Evolutionary conservation across 2,113 vertebrate species (phyloP).

Genomic region (Tonatia bakeri): DNA sequence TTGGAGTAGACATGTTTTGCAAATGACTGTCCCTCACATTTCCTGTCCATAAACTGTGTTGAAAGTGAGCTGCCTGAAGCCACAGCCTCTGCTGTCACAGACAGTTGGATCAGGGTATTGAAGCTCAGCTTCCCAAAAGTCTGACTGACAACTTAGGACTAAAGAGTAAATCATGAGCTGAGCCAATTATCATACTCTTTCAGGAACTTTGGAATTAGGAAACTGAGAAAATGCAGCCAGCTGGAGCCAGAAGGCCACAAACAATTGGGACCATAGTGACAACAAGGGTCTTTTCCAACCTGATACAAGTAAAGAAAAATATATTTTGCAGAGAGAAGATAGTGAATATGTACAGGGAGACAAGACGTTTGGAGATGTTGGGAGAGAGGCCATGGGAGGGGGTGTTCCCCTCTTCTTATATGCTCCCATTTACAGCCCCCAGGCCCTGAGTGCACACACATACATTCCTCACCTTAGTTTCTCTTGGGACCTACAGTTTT

Average conservation of each 20-base stretch:
- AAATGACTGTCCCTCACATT: slow-evolving; percentile 8
- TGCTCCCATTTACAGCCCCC: background rate
- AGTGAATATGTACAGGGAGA: background rate
- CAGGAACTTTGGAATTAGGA: background rate
- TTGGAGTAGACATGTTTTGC: slow-evolving; percentile 32
- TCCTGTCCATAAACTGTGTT: background rate
- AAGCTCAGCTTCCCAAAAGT: background rate
- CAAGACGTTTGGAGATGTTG: background rate
- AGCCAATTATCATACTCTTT: background rate
- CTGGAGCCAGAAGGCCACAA: background rate
- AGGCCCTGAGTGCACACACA: background rate
- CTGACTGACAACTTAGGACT: background rate
- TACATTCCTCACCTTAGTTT: background rate
- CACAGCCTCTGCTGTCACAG: background rate
- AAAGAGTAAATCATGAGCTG: slow-evolving; percentile 18
- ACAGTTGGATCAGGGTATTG: background rate
- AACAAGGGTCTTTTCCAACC: background rate
- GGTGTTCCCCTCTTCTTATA: background rate
- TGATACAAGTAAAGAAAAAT: background rate
- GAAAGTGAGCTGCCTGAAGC: background rate
- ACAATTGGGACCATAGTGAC: background rate
- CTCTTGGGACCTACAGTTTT: background rate
- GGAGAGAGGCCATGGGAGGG: background rate
- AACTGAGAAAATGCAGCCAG: background rate
- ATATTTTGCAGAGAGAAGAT: background rate